phyloP scores from a whole-genome alignment of 1,140 invertebrate species.

The Drosophila subobscura region DNA sequence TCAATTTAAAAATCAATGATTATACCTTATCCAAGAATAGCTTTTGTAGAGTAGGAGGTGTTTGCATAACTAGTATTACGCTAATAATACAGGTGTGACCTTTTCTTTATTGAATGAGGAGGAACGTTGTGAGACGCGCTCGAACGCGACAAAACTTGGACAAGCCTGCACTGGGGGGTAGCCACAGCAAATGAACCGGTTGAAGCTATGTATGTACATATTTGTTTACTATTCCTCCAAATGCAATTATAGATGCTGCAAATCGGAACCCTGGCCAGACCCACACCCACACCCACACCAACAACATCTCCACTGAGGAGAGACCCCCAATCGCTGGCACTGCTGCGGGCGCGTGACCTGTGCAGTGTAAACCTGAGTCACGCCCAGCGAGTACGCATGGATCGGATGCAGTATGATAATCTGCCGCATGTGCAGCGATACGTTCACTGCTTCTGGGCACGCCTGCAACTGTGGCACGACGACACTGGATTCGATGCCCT shows the following conservation, averaged over 20 bases:
- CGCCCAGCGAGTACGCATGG: conserved; percentile 15
- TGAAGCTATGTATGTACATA: background rate
- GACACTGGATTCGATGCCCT: conserved; percentile 17
- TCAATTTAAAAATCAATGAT: too few relatives aligned
- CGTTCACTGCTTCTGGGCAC: conserved; percentile 41
- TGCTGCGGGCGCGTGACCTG: conserved; percentile 11
- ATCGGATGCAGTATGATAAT: conserved; percentile 21
- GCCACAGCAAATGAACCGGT: too few relatives aligned
- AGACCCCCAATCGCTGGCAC: conserved; percentile 1
- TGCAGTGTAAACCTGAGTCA: conserved; percentile 10
- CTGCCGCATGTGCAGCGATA: conserved; percentile 15
- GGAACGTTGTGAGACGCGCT: too few relatives aligned
- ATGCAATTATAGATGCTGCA: too few relatives aligned
- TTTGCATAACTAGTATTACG: background rate
- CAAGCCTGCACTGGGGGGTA: too few relatives aligned
- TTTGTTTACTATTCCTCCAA: too few relatives aligned
- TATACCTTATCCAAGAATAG: too few relatives aligned
- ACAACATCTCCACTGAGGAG: too few relatives aligned
- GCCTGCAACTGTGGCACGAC: conserved; percentile 33
- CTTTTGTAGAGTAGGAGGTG: too few relatives aligned
- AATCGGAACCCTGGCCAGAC: background rate
- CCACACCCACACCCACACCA: background rate
- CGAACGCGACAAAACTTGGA: too few relatives aligned
- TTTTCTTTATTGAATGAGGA: background rate
- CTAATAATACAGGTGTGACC: too few relatives aligned